Base-by-base conservation (phyloP, 2,888 invertebrate genomes). In the Alloplasta piceator region DNA sequence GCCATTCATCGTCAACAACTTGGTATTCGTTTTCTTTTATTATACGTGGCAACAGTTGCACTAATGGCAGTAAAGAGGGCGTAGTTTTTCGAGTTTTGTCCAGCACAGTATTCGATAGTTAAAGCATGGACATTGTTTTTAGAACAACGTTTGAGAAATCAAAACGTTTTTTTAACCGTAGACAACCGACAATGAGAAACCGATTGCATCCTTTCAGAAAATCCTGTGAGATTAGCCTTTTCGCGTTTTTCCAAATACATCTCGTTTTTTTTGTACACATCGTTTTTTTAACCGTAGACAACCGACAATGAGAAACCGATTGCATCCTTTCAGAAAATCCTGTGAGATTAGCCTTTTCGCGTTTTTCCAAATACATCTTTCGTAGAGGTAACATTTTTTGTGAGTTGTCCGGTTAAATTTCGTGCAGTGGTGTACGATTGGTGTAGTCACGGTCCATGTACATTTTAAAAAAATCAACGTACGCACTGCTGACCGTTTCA, bases 61-160 rank as follows among this genome's bases (percentile, higher is more conserved):
- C 60, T 12, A 80, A 12, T 9, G 67, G 60, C 7, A 60, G 10
- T 46, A 80, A 63, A 61, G 72, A 43, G 4, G 68, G 81, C 9
- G 46, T 26, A 4, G 41, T 46, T 38, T 64, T 58, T 55, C 75
- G 14, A 0, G 52, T n/a, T n/a, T n/a, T n/a, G n/a, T n/a, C n/a
- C n/a, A n/a, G n/a, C n/a, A n/a, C n/a, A n/a, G n/a, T n/a, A 55
- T 70, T 68, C 4, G 74, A 10, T 5, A 60, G 73, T 63, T 76
- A 76, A 2, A 84, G 16, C 12, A 64, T 36, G 6, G 12, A n/a
- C 41, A 80, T 12, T 10, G 60, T 38, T 68, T 72, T n/a, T 12
- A 83, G 48, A 50, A 81, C 7, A 7, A 50, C 36, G 58, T 84
- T 78, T 6, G 73, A 56, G 80, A 86, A 86, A 84, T 86, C 83